Conservation (phyloP, 2,113 vertebrate genomes). For the Thinocorus orbignyianus region DNA sequence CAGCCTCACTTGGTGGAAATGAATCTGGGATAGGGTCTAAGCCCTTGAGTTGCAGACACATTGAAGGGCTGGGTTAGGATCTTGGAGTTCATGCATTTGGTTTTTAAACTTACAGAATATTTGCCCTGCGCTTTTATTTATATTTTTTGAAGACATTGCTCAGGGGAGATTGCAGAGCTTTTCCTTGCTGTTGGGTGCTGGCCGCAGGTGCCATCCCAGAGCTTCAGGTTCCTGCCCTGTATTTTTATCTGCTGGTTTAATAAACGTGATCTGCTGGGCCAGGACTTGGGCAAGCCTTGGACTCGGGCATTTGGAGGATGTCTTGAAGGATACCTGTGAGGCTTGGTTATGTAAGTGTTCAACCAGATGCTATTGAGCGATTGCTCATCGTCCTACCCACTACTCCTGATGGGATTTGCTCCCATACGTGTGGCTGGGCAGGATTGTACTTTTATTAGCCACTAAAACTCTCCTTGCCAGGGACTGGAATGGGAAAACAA, state of each 20-base stretch:
- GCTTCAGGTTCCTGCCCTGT: not conserved
- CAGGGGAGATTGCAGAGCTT: not conserved
- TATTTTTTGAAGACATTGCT: not conserved
- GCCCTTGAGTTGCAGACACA: fast-evolving
- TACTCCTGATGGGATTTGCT: not conserved
- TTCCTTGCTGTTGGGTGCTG: not conserved
- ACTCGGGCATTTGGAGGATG: fast-evolving
- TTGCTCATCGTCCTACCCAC: fast-evolving
- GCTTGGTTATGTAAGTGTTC: not conserved
- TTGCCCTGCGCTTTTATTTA: not conserved
- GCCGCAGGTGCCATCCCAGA: not conserved
- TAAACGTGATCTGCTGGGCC: not conserved
- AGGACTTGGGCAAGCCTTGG: not conserved
- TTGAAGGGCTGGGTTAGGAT: not conserved
- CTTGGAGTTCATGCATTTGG: not conserved
- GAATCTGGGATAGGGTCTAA: not conserved
- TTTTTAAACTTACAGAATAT: not conserved
- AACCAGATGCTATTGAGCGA: not conserved
- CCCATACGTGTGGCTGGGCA: not conserved
- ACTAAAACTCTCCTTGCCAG: fast-evolving
- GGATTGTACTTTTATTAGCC: fast-evolving
- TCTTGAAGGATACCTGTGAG: not conserved
- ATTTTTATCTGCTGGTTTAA: not conserved
- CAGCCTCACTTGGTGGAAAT: not conserved
- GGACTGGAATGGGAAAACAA: not conserved